Evolutionary conservation across 2,888 invertebrate genomes (phyloP), one percentile per base, ranked within the genome.

Genomic region (Taphrorychus bicolor): DNA sequence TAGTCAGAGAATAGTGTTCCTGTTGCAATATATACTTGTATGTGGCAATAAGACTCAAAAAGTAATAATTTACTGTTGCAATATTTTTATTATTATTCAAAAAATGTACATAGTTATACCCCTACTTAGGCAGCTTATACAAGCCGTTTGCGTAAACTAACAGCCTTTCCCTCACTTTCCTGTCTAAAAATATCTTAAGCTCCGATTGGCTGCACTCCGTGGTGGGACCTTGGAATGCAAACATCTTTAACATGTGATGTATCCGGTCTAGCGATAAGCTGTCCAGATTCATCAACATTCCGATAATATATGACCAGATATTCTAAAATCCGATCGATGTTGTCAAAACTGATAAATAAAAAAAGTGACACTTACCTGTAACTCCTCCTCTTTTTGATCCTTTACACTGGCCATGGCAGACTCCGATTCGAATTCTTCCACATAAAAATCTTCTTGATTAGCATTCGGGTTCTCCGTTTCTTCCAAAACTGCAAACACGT

Each of bases 241-340:
- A 98, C 91, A 97, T 93, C 81, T 95, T 95, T 69, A 98, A 82
- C 96, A 97, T 97, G 79, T 95, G 94, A 82, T 97, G 95, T 75
- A 98, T 97, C 59, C 97, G 85, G 74, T 97, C 97, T 71, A 97
- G 83, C 0, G 96, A 93, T 78, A 97, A 85, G 0, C 93, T 93
- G 76, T 97, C 96, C 71, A 98, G 84, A 84, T 98, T 98, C 9
- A 96, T 96, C 64, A 98, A 83, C 98, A 98, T 98, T 16, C 97
- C 97, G 51, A 95, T 93, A 75, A 98, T 96, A 78, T 97, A 98
- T 0, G 96, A 94, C 98, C 98, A 98, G 82, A 97, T 96, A 51
- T 91, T 88, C 87, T 88, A 78, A 41, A 79, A 82, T 14, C 2
- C 4, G n/a, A 54, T n/a, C 19, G 2, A n/a, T 1, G 4, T n/a